These are phyloP conservation scores for Lacerta viridis DNA, from an alignment of 2,797 vertebrate genomes.

Conservation along the genomic window DNA sequence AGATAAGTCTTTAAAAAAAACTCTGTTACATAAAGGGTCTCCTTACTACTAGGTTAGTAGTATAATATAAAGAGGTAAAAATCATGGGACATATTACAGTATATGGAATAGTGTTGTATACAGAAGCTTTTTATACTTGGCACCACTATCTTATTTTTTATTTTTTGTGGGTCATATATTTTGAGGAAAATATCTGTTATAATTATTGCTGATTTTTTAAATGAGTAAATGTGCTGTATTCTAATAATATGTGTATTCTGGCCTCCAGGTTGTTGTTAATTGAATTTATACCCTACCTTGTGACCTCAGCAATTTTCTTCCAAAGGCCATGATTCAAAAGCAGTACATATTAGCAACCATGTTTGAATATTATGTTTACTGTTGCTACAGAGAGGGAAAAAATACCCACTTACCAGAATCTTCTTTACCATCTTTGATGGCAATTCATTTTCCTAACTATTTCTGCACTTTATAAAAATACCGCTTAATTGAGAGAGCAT, in stretches of 20 bases:
- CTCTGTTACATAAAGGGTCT: conserved; percentile 28
- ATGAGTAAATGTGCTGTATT: not conserved
- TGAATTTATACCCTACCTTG: not conserved
- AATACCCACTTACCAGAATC: conserved; percentile 42
- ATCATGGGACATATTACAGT: not conserved
- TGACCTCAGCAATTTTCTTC: conserved; percentile 32
- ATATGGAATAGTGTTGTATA: not conserved
- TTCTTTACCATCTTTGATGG: conserved; percentile 40
- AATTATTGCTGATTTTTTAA: conserved; percentile 28
- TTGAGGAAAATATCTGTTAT: conserved; percentile 67
- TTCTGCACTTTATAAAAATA: conserved; percentile 50
- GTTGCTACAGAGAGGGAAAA: conserved; percentile 38
- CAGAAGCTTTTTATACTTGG: not conserved
- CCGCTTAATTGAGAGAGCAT: conserved; percentile 52
- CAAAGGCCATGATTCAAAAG: conserved; percentile 21
- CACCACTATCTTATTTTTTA: conserved; percentile 39
- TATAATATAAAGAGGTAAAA: conserved; percentile 65
- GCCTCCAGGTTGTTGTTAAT: conserved; percentile 5
- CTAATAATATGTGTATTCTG: not conserved
- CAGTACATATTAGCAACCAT: conserved; percentile 20
- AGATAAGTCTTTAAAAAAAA: conserved; percentile 49
- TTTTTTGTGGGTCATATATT: conserved; percentile 63
- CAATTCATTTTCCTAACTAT: conserved; percentile 42
- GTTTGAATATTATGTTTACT: conserved; percentile 37
- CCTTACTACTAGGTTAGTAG: conserved; percentile 48